Base-by-base conservation (phyloP, 2,797 vertebrate genomes). In the Distichodus sexfasciatus region DNA sequence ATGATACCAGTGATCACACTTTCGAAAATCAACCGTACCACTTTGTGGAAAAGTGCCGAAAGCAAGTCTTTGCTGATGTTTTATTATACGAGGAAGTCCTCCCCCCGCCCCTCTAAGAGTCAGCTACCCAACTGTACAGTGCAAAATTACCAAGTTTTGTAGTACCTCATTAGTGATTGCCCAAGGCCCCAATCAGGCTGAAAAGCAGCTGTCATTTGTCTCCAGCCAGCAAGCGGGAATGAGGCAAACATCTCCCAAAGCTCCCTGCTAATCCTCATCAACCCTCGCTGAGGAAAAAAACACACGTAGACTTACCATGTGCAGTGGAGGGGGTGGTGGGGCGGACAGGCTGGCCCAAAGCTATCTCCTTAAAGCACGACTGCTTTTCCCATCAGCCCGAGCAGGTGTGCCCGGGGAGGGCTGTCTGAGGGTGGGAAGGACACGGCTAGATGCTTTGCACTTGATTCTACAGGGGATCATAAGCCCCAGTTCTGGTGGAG, bases 401-500 rank as follows among this genome's bases (percentile, higher is more conserved):
- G 78, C 82, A 84, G 84, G 78, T 84, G 80, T 76, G 51, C 46
- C 41, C 21, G 5, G 10, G 21, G 47, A n/a, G 17, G 35, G 57
- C 17, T 14, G 26, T 3, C 19, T 50, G 24, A n/a, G 46, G 54
- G 69, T 61, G 51, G 53, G 14, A 12, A 2, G 48, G 50, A 24
- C 61, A n/a, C 21, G 66, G 58, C 40, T 40, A 14, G 33, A 65
- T 48, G 40, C 41, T 24, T 57, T 55, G 54, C 43, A 48, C 65
- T 75, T 74, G 51, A 66, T 79, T 71, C 40, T 23, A n/a, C n/a
- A n/a, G n/a, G 71, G 46, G 24, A 57, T 21, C 61, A 76, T 24
- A 57, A 76, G 44, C 28, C 54, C 21, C 19, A 36, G 2, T 55
- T 64, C 40, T 4, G 31, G 29, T 40, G 29, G 23, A 76, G 12